These are phyloP conservation scores for Sebastes fasciatus DNA, from an alignment of 2,113 vertebrate genomes.

Conservation along the genomic window DNA sequence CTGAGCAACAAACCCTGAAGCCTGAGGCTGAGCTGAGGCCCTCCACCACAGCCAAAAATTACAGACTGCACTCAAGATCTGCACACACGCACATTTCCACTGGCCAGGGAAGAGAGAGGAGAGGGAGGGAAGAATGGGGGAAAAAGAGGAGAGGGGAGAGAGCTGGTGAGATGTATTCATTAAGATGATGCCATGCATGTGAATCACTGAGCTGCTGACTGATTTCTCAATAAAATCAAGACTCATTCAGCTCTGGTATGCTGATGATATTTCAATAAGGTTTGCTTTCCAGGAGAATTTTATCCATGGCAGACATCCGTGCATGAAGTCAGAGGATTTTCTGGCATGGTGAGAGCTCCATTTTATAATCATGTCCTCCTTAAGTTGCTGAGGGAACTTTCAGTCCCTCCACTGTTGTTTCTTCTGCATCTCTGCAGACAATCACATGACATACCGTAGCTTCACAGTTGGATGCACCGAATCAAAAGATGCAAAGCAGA, in stretches of 20 bases:
- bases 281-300: background rate
- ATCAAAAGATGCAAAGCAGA: conserved; percentile 15
- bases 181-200: conserved; percentile 54
- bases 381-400: background rate
- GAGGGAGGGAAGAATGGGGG: background rate
- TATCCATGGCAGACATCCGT: conserved; percentile 11
- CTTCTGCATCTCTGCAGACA: conserved; percentile 7
- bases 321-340: conserved; percentile 4
- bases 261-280: background rate
- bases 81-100: conserved; percentile 83
- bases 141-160: conserved; percentile 17
- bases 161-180: conserved; percentile 47
- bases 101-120: conserved; percentile 66
- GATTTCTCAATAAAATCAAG: conserved; percentile 34
- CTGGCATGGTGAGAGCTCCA: background rate
- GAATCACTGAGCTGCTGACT: conserved; percentile 55
- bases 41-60: conserved; percentile 84
- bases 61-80: conserved; percentile 79
- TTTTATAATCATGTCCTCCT: conserved; percentile 12
- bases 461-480: background rate
- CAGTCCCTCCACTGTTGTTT: background rate
- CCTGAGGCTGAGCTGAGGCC: conserved; percentile 77
- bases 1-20: conserved; percentile 77
- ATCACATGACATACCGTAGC: background rate
- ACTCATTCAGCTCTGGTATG: conserved; percentile 36